Conservation (phyloP, 2,797 vertebrate genomes). For the Eurystomus glaucurus region DNA sequence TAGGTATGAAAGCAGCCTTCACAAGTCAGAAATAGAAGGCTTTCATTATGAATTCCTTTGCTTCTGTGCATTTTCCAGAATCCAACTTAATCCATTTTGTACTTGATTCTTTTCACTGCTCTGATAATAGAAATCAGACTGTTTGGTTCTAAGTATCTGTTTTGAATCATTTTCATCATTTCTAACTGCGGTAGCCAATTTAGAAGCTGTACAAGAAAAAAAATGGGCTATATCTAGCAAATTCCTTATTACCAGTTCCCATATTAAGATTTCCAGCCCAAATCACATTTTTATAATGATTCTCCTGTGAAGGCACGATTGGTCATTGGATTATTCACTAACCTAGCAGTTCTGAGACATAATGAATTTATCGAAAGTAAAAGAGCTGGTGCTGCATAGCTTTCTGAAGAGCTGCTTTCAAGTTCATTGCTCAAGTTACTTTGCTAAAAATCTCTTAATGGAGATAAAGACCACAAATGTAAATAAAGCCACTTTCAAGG, state of each 20-base stretch:
- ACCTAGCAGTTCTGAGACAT: background rate
- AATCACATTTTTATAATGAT: background rate
- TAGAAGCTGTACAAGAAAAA: background rate
- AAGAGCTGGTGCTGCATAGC: background rate
- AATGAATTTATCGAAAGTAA: background rate
- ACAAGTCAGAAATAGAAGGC: constrained; percentile 25
- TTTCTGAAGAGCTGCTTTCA: constrained; percentile 15
- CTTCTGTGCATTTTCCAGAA: constrained; percentile 37
- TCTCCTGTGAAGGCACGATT: background rate
- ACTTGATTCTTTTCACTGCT: background rate
- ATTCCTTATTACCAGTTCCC: background rate
- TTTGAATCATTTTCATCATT: background rate
- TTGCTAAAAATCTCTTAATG: background rate
- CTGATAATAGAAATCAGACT: background rate
- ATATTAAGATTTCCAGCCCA: background rate
- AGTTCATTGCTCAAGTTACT: background rate
- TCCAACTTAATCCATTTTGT: constrained; percentile 6
- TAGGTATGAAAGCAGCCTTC: constrained; percentile 25
- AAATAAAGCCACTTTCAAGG: constrained; percentile 1
- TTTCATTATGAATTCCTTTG: constrained; percentile 47
- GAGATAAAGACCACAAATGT: background rate
- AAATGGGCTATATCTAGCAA: background rate
- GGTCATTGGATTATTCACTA: background rate
- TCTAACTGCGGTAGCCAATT: background rate
- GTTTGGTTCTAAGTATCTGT: background rate